A percentile compares a stretch with the other conserved stretches of the same genome.
These are phyloP conservation scores for Branchinecta lynchi DNA, from an alignment of 1,140 invertebrate species.

Conservation along the genomic window DNA sequence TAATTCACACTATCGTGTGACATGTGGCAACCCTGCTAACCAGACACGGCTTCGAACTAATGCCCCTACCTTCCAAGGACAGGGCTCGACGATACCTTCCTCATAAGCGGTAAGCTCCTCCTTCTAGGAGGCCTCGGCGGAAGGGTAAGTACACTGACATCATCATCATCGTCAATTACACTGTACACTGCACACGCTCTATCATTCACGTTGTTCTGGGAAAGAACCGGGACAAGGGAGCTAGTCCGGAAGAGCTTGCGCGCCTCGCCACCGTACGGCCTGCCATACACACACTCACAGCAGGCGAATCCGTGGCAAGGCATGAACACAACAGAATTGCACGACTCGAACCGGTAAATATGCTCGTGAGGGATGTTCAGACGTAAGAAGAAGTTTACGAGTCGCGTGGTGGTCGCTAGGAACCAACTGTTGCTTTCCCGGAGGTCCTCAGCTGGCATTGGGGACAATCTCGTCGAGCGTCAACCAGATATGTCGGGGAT, in stretches of 20 bases:
- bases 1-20: too few species aligned
- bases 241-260: not conserved
- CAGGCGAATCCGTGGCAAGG: not conserved
- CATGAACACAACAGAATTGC: not conserved
- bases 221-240: not conserved
- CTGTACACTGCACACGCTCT: too few species aligned
- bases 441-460: not conserved
- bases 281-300: not conserved
- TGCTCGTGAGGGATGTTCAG: not conserved
- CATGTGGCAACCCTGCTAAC: not conserved
- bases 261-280: not conserved
- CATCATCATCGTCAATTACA: not conserved
- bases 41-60: not conserved
- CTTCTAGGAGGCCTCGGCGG: not conserved
- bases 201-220: too few species aligned
- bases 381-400: not conserved
- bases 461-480: not conserved
- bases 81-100: not conserved
- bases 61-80: not conserved
- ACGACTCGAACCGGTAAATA: not conserved
- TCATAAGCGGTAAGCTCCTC: not conserved
- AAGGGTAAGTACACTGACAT: not conserved
- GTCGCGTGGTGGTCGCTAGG: not conserved
- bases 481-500: too few species aligned
- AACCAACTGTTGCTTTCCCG: slow-evolving; percentile 2